Base-by-base conservation (phyloP, 2,797 vertebrate genomes). In the Pipistrellus kuhlii region DNA sequence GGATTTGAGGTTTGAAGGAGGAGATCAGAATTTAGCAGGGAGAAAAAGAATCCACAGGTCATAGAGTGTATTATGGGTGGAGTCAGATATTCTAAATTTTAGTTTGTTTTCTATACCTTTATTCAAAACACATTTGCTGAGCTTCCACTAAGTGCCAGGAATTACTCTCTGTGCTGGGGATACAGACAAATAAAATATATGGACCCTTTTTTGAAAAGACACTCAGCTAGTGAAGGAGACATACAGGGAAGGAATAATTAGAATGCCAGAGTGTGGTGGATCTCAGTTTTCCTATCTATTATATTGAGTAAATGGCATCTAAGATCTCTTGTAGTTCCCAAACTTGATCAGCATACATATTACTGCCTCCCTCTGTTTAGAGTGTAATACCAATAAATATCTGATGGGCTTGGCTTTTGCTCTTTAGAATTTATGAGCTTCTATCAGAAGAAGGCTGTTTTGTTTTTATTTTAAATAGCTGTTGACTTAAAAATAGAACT, bases 401-500 rank as follows among this genome's bases (percentile, higher is more conserved):
- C 72, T 69, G 48, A 76, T 64, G 35, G 57, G 5, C 44, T 53
- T 94, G 77, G 38, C 41, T 17, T 85, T 95, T 62, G 23, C 25
- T 88, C 21, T 71, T 83, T 41, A 73, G 38, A 78, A 48, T 89
- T 80, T 84, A 53, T 80, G 78, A 90, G 21, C 30, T 77, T 62
- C 72, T 88, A 15, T 44, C 64, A 86, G 53, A 64, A 62, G 44
- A 72, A 75, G 10, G n/a, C 38, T 51, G 35, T n/a, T 91, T 87
- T 77, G 46, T 90, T 93, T 92, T 87, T 83, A 15, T 69, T 88
- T 93, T 76, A n/a, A n/a, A 23, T 77, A 91, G 46, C 30, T 55
- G 32, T 80, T 66, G 15, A 83, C 75, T 86, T 88, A 77, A 95
- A 93, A 96, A 62, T 46, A 83, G 64, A 93, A 82, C 27, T 81